Evolutionary conservation across 2,797 vertebrate genomes (phyloP), one percentile per base, ranked within the genome.

Genomic region (Mallotus villosus): DNA sequence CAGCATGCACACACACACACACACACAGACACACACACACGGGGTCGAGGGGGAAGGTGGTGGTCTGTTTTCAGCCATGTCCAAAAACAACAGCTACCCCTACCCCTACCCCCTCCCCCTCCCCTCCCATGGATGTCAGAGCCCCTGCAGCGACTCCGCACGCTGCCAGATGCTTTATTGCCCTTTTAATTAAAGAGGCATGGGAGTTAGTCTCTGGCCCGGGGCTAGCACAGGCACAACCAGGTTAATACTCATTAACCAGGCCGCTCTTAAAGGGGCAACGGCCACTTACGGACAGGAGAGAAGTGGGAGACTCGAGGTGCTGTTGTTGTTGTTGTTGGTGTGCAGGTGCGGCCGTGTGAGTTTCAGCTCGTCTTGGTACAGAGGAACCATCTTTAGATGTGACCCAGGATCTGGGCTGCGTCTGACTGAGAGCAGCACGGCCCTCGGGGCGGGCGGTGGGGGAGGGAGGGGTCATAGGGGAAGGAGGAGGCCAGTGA

Each of bases 171-270:
- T 76, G 75, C 72, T 86, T 84, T 79, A 73, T 66, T 80, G 73
- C 51, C 74, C 71, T 82, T 81, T 88, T 84, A 88, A 85, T 88
- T 82, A 87, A 82, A 86, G 82, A 82, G 64, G 63, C 76, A 82
- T 71, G 72, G 75, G 78, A 75, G 73, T 78, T 81, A 78, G 82
- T 72, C 57, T 68, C 59, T 71, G 65, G 63, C 77, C 77, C 78
- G 49, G 0, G 81, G 80, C 71, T 77, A 27, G 53, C 74, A 78
- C 72, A 37, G 16, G 17, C 7, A 21, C 19, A 74, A 61, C 72
- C 63, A 72, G 75, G 79, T 80, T 82, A 82, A 85, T 83, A 69
- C 84, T 81, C 76, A 79, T 79, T 78, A 82, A 67, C 73, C 63
- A 32, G 70, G 57, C 65, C 67, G 25, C 72, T 73, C 77, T 70